Conservation (phyloP, 2,888 invertebrate species). For the Eutolmus rufibarbis region DNA sequence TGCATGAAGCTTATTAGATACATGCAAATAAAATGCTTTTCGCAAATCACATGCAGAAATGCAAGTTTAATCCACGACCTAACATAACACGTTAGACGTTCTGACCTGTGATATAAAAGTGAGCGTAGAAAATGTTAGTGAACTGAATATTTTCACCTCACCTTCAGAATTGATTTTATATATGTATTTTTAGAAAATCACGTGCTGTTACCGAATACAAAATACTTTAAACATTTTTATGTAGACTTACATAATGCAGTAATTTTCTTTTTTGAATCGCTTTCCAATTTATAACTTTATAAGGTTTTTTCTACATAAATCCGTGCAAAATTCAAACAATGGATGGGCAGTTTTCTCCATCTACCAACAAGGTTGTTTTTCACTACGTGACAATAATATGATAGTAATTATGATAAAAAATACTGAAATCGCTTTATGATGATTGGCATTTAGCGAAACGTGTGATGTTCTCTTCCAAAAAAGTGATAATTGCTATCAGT, state of each 20-base stretch:
- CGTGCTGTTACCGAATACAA: background rate
- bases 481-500: background rate
- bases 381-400: background rate
- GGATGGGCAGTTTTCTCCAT: background rate
- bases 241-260: background rate
- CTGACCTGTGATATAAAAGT: background rate
- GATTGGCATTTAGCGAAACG: background rate
- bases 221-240: background rate
- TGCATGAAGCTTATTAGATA: background rate
- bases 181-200: background rate
- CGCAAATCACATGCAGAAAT: background rate
- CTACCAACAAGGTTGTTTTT: background rate
- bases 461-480: background rate
- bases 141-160: background rate
- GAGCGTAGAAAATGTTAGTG: background rate
- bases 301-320: background rate
- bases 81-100: background rate
- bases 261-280: background rate
- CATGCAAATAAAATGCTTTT: background rate
- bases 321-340: background rate
- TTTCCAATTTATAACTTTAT: background rate
- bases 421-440: background rate
- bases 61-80: background rate
- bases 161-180: background rate
- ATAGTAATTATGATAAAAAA: background rate